These are phyloP conservation scores for Arvicola amphibius DNA, from an alignment of 2,797 vertebrate species.

Conservation along the genomic window DNA sequence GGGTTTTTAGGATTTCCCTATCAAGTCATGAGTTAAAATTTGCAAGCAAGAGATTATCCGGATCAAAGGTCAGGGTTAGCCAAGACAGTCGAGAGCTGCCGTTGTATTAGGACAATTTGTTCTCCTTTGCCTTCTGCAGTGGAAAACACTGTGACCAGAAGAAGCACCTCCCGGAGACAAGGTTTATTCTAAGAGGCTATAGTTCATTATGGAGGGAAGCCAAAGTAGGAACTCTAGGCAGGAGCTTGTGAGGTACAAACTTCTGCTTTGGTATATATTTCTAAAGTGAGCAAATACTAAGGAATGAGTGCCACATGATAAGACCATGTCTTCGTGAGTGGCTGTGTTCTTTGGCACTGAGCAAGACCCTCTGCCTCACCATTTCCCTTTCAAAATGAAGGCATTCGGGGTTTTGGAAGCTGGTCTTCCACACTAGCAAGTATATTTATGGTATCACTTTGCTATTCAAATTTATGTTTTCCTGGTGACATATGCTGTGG, in stretches of 20 bases:
- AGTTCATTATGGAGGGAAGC: no score
- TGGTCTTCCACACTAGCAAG: neutral
- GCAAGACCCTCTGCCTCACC: neutral
- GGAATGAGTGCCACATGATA: neutral
- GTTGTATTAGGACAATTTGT: neutral
- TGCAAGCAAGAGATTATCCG: neutral
- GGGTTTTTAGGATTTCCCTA: neutral
- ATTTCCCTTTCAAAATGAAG: neutral
- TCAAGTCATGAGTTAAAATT: neutral
- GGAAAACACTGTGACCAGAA: no score
- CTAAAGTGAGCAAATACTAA: neutral
- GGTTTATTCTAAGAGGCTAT: neutral
- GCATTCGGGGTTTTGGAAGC: neutral
- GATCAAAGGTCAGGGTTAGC: neutral
- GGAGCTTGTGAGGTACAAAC: neutral
- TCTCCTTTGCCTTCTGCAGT: neutral
- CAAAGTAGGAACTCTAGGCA: neutral
- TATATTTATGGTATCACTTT: neutral
- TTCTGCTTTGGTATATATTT: neutral
- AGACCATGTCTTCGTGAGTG: neutral
- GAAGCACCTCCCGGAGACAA: no score
- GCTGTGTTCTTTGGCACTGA: neutral
- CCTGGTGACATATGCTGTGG: neutral
- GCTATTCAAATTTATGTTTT: neutral
- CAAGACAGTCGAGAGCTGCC: neutral